phyloP scores from a whole-genome alignment of 2,888 invertebrate species.

The Sarcophaga rosellei region DNA sequence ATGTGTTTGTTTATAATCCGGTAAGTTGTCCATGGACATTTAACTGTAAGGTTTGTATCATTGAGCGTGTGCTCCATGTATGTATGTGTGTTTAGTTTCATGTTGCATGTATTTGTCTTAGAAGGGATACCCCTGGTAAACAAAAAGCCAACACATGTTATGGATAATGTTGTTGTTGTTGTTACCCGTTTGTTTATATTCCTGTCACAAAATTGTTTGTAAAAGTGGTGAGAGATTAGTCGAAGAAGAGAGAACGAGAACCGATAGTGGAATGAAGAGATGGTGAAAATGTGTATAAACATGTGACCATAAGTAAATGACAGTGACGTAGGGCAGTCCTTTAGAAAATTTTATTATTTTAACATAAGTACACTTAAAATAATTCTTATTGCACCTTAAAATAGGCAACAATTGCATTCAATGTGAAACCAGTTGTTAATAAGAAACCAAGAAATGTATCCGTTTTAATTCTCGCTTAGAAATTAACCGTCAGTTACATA shows the following conservation, averaged over 20 bases:
- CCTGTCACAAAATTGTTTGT: slow-evolving; percentile 53
- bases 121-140: slow-evolving; percentile 28
- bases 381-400: background rate
- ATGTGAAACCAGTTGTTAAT: background rate
- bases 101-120: slow-evolving; percentile 6
- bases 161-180: slow-evolving; percentile 23
- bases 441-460: no score
- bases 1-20: slow-evolving; percentile 10
- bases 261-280: background rate
- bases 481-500: no score
- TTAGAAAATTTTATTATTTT: background rate
- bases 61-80: background rate
- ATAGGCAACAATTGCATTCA: background rate
- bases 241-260: background rate
- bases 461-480: no score
- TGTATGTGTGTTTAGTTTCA: background rate
- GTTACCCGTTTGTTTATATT: slow-evolving; percentile 34
- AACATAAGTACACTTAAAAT: background rate
- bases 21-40: background rate
- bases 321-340: background rate
- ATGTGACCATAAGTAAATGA: slow-evolving; percentile 10
- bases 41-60: background rate
- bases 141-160: slow-evolving; percentile 42
- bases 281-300: background rate
- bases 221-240: background rate